Conservation (phyloP, 1,140 invertebrate genomes). For the Acromyrmex charruanus region DNA sequence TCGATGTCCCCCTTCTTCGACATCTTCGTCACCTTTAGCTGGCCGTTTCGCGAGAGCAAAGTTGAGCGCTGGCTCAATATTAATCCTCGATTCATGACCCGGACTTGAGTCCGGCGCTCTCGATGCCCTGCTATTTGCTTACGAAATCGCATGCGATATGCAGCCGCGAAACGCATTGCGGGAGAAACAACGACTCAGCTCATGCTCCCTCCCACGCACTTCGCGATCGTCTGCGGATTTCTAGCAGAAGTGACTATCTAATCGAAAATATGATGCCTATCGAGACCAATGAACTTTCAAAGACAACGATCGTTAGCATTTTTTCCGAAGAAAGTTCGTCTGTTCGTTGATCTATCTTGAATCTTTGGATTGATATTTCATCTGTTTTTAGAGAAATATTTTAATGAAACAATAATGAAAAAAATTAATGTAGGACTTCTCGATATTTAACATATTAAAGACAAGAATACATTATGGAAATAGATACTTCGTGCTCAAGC, state of each 20-base stretch:
- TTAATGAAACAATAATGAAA: too few species aligned
- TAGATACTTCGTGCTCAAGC: too few species aligned
- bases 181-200: slow-evolving; percentile 6
- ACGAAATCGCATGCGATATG: slow-evolving; percentile 46
- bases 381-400: background rate
- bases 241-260: background rate
- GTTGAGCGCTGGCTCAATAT: slow-evolving; percentile 46
- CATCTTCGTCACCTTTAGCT: slow-evolving; percentile 34
- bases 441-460: too few species aligned
- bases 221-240: background rate
- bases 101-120: slow-evolving; percentile 61
- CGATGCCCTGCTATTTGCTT: slow-evolving; percentile 41
- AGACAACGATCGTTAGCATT: background rate
- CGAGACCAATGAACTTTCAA: background rate
- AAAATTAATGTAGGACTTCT: too few species aligned
- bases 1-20: background rate
- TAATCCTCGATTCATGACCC: slow-evolving; percentile 69
- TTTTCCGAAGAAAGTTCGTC: background rate
- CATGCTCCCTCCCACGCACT: background rate
- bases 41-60: background rate
- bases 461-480: too few species aligned
- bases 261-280: background rate
- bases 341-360: background rate
- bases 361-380: too few species aligned
- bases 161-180: slow-evolving; percentile 58